Conservation (phyloP, 2,113 vertebrate genomes). For the Collichthys lucidus region DNA sequence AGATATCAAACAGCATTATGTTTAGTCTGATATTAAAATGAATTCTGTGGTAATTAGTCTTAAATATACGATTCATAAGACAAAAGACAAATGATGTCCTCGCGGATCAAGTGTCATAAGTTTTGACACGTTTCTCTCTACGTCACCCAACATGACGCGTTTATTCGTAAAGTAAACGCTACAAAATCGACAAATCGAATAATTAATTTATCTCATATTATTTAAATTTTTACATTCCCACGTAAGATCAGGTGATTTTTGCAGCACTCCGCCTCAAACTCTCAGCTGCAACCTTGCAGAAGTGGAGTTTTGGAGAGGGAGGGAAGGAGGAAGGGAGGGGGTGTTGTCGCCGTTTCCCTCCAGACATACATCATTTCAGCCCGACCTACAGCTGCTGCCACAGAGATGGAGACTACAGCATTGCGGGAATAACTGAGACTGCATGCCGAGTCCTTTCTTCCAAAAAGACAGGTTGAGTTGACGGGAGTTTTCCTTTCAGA, state of each 20-base stretch:
- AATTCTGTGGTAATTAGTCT: neutral
- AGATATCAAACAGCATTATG: neutral
- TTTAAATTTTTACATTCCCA: neutral
- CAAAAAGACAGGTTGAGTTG: conserved; percentile 7
- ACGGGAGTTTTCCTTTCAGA: conserved; percentile 11
- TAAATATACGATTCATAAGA: neutral
- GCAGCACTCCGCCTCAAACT: conserved; percentile 26
- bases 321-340: conserved; percentile 36
- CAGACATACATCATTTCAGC: conserved; percentile 69
- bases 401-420: conserved; percentile 74
- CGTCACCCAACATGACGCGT: neutral
- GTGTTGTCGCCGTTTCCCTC: conserved; percentile 62
- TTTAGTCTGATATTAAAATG: neutral
- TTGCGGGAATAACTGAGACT: conserved; percentile 70
- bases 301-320: conserved; percentile 45
- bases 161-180: neutral
- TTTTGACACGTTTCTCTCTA: neutral
- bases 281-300: conserved; percentile 72
- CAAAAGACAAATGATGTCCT: neutral
- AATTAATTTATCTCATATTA: neutral
- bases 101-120: neutral
- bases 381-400: conserved; percentile 65
- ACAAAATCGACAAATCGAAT: neutral
- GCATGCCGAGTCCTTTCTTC: conserved; percentile 21
- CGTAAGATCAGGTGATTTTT: neutral